A percentile compares a stretch with the other conserved stretches of the same genome.
Conservation (phyloP, 2,113 vertebrate genomes). For the Alligator mississippiensis region DNA sequence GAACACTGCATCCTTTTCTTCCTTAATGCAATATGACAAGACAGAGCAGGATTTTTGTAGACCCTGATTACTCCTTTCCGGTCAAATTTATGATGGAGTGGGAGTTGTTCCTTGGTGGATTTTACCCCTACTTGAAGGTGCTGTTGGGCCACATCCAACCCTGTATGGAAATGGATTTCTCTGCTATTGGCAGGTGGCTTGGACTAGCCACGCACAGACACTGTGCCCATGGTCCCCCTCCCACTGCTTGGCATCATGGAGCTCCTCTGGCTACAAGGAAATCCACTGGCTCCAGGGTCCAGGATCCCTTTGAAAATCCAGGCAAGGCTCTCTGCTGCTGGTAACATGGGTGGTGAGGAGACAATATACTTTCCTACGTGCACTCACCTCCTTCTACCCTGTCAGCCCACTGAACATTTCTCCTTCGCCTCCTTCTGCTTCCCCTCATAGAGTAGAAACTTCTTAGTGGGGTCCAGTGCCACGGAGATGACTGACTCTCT, state of each 20-base stretch:
- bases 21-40: not conserved
- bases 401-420: not conserved
- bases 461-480: not conserved
- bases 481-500: not conserved
- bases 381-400: not conserved
- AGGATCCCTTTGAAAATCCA: not conserved
- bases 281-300: not conserved
- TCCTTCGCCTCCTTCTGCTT: not conserved
- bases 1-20: not conserved
- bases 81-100: not conserved
- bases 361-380: not conserved
- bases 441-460: not conserved
- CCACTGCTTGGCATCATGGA: too few species aligned
- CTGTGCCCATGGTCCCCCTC: not conserved
- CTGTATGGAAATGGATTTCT: not conserved
- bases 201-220: not conserved
- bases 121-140: not conserved
- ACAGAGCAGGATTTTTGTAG: not conserved
- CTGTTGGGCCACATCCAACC: not conserved
- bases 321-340: not conserved
- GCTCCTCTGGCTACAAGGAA: not conserved
- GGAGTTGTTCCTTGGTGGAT: not conserved
- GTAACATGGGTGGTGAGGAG: not conserved
- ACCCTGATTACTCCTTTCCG: fast-evolving
- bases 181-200: not conserved